Evolutionary conservation across 2,888 invertebrate genomes (phyloP), one percentile per base, ranked within the genome.

Genomic region (Xylophagus ater): DNA sequence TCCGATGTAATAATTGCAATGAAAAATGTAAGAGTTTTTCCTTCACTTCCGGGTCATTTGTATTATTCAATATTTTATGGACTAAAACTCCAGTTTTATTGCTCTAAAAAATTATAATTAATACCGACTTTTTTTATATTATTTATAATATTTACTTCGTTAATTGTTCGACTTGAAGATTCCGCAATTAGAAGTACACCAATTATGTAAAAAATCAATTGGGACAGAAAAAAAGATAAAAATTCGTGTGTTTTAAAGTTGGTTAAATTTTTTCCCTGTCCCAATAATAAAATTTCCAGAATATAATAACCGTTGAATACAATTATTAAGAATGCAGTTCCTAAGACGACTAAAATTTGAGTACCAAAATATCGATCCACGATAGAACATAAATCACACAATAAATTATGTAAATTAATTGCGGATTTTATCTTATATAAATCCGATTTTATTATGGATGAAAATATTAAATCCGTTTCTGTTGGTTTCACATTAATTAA

Each of bases 1-100:
- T 48, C n/a, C 49, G 47, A 20, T 50, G 47, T 10, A 51, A 23
- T 15, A 55, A 43, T 40, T 51, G 51, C 17, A 50, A 35, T 7
- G 52, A 53, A 20, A 49, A 38, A 32, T 47, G 34, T 7, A 38
- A 34, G 7, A 42, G 20, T 9, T 34, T 42, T 20, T 29, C 36
- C 17, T 42, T 37, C 10, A 44, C 19, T 3, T 32, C 33, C 28
- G 41, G 41, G 37, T 42, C 40, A 8, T 32, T 42, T 3, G 39
- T 41, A 2, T 37, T 34, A 23, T 47, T 44, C 9, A 47, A 23
- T n/a, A 47, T 13, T 30, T 45, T 43, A 25, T 47, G 47, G 9
- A 47, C 47, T 43, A 37, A 47, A 29, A 40, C 41, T 8, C 43
- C 41, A 12, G 43, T 43, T 15, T 45, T 42, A 31, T 39, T 33